Evolutionary conservation across 53 echinoderm and acorn worm genomes (phyloP).

Genomic region (Henricia sp.): DNA sequence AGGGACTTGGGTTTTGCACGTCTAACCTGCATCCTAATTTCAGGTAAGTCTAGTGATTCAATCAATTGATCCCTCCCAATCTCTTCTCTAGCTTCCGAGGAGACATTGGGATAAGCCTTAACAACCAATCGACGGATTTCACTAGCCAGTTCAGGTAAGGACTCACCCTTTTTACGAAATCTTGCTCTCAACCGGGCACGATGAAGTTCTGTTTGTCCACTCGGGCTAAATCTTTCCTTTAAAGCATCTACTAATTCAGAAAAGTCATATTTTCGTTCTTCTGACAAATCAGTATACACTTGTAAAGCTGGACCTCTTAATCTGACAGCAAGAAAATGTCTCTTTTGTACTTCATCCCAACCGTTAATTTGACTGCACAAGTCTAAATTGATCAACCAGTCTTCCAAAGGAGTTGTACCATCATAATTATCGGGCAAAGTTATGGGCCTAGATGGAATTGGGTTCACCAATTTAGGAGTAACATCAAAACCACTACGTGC

Average conservation of each 20-base stretch:
- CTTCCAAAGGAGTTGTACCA: not conserved
- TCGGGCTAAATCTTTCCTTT: too few relatives aligned
- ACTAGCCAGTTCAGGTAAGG: conserved; percentile 23
- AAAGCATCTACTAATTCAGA: not conserved
- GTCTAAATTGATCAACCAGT: not conserved
- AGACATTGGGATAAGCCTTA: conserved; percentile 18
- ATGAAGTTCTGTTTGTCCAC: not conserved
- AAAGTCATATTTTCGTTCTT: not conserved
- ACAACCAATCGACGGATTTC: not conserved
- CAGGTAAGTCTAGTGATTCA: not conserved
- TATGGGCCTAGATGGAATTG: not conserved
- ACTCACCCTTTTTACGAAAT: conserved; percentile 20
- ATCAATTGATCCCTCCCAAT: conserved; percentile 24
- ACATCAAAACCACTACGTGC: not conserved
- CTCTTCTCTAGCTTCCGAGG: not conserved
- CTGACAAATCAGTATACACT: conserved; percentile 16
- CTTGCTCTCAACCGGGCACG: conserved; percentile 20
- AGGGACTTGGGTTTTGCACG: not conserved
- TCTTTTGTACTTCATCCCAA: not conserved
- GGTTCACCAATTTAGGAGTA: not conserved
- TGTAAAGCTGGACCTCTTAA: conserved; percentile 12
- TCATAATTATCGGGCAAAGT: not conserved
- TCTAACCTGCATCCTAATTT: conserved; percentile 14
- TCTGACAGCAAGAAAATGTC: not conserved
- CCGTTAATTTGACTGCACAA: conserved; percentile 25